Evolutionary conservation across 1,140 invertebrate species (phyloP), one percentile per base, ranked within the genome.

Genomic region (Ganaspis sp.): DNA sequence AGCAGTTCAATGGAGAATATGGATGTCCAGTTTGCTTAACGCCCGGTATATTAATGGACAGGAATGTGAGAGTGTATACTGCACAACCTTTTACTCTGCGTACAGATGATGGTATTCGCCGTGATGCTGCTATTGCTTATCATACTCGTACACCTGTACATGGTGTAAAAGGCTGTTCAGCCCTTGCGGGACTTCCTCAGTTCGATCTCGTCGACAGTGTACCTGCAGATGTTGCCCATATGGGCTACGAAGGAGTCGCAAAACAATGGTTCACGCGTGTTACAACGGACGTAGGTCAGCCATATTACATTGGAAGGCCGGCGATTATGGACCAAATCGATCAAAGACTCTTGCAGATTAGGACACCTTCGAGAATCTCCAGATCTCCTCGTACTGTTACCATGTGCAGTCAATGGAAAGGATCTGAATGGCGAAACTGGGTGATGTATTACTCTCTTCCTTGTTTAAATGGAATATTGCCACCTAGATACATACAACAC

Each of bases 351-450:
- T 23, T 19, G 15, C 17, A 5, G 38, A 78, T 78, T 12, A 42
- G 26, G 53, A 12, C 42, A n/a, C 70, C 69, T 12, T 74, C 12
- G 45, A 34, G 77, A 34, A 69, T 72, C 15, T 78, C 73, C 17
- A 53, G 77, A 17, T 42, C 53, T 17, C 40, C 70, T 38, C 69
- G 73, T 5, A 23, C 11, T 8, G 19, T 75, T 0, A 19, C 34
- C 0, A 11, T 49, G 15, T 49, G 11, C 23, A 1, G 53, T 17
- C 70, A 34, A 19, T 75, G 77, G 77, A 79, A 75, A 64, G 73
- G 53, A 1, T 58, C 77, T 9, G 74, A 79, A 34, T 73, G 64
- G 70, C 45, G 73, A 74, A 78, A 74, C 15, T 74, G 29, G 19
- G 1, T 78, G 0, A 5, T 78, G 1, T 78, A 78, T 34, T 74